Evolutionary conservation across 2,797 vertebrate genomes (phyloP).

Genomic region (Podargus strigoides): DNA sequence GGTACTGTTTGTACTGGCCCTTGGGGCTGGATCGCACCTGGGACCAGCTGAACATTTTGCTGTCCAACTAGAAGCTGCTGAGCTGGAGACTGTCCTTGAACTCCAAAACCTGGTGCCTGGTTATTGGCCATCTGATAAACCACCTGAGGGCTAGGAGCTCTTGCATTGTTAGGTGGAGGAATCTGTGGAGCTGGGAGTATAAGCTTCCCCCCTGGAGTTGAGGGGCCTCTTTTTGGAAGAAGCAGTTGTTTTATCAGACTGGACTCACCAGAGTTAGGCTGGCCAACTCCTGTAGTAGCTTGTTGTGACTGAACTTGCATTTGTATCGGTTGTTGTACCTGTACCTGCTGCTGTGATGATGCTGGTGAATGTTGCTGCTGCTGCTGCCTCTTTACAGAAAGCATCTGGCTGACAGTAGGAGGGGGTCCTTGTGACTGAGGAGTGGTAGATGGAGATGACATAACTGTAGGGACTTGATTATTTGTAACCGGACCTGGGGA

Average conservation of each 20-base stretch:
- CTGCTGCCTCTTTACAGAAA: slow-evolving; percentile 90
- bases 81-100: slow-evolving; percentile 83
- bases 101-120: slow-evolving; percentile 80
- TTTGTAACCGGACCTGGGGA: slow-evolving; percentile 78
- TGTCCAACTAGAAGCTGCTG: slow-evolving; percentile 87
- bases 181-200: slow-evolving; percentile 97
- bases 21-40: slow-evolving; percentile 83
- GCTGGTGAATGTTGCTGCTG: slow-evolving; percentile 77
- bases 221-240: slow-evolving; percentile 97
- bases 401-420: slow-evolving; percentile 91
- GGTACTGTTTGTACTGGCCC: slow-evolving; percentile 90
- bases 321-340: slow-evolving; percentile 78
- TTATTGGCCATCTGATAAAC: slow-evolving; percentile 92
- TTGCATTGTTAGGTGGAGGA: slow-evolving; percentile 87
- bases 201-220: slow-evolving; percentile 95
- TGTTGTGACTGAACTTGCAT: slow-evolving; percentile 77
- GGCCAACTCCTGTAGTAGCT: slow-evolving; percentile 77
- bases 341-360: slow-evolving; percentile 74
- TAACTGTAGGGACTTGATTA: slow-evolving; percentile 77
- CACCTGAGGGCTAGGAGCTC: slow-evolving; percentile 89
- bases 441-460: slow-evolving; percentile 77
- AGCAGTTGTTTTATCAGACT: slow-evolving; percentile 98
- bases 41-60: slow-evolving; percentile 92
- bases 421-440: slow-evolving; percentile 84
- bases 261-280: slow-evolving; percentile 91